These are phyloP conservation scores for Varecia variegata DNA, from an alignment of 2,797 vertebrate species.

Conservation along the genomic window DNA sequence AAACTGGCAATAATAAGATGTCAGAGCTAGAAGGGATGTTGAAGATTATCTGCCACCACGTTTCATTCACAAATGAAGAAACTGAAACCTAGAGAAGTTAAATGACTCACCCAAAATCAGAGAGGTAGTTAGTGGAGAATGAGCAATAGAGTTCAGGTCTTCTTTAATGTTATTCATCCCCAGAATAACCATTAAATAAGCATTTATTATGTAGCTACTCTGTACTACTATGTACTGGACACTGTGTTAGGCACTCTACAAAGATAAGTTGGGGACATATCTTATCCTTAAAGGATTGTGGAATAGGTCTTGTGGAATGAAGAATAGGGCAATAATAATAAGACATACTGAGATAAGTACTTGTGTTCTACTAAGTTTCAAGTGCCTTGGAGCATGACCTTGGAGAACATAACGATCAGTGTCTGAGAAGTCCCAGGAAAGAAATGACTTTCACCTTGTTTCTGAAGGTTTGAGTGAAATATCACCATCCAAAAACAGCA, in stretches of 20 bases:
- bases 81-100: background rate
- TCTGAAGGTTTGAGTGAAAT: background rate
- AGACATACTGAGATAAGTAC: background rate
- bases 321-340: background rate
- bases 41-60: background rate
- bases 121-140: background rate
- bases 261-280: background rate
- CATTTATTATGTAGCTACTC: background rate
- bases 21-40: background rate
- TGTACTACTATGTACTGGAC: background rate
- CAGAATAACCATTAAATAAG: constrained; percentile 7
- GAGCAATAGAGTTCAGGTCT: background rate
- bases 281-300: background rate
- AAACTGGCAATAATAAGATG: background rate
- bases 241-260: background rate
- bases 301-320: background rate
- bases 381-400: background rate
- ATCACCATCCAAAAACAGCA: background rate
- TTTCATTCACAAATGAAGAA: background rate
- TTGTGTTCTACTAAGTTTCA: background rate
- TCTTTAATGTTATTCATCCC: background rate
- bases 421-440: background rate
- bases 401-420: background rate
- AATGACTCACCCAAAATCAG: background rate
- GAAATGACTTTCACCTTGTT: background rate